Evolutionary conservation across 1,140 invertebrate species (phyloP).

Genomic region (Bombus pyrosoma): DNA sequence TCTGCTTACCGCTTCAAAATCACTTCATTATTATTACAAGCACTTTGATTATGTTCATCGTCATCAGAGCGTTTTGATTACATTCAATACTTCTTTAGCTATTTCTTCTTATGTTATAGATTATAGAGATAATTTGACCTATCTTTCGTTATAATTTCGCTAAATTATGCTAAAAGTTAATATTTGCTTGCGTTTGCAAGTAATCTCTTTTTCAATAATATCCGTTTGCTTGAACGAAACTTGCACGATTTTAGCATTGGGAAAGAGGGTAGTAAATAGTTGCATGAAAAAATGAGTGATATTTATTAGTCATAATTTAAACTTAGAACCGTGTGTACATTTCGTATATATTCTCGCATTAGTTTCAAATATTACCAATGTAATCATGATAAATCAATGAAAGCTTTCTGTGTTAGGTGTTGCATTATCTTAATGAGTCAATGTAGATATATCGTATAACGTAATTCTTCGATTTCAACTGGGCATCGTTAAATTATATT

Average conservation of each 20-base stretch:
- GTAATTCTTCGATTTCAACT: not conserved
- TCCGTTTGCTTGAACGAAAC: not conserved
- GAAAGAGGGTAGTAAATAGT: not conserved
- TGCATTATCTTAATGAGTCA: not conserved
- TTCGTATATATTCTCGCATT: not conserved
- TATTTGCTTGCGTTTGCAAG: not conserved
- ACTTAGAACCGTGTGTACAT: not conserved
- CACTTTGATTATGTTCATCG: slow-evolving; percentile 15
- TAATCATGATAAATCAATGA: not conserved
- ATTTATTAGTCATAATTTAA: not conserved
- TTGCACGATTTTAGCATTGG: not conserved
- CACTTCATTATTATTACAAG: slow-evolving; percentile 35
- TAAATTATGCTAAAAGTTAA: not conserved
- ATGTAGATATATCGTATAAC: not conserved
- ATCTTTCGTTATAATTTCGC: not conserved
- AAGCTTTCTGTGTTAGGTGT: too few species aligned
- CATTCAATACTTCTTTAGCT: not conserved
- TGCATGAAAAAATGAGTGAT: not conserved
- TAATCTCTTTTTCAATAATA: not conserved
- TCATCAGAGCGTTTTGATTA: not conserved
- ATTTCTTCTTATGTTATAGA: not conserved
- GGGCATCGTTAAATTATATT: not conserved
- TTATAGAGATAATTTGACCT: not conserved
- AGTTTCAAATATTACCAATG: not conserved
- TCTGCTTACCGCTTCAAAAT: not conserved